Percentiles rank a stretch among this genome's conserved stretches.
Conservation (phyloP, 2,797 vertebrate species). For the Acrossocheilus fasciatus region DNA sequence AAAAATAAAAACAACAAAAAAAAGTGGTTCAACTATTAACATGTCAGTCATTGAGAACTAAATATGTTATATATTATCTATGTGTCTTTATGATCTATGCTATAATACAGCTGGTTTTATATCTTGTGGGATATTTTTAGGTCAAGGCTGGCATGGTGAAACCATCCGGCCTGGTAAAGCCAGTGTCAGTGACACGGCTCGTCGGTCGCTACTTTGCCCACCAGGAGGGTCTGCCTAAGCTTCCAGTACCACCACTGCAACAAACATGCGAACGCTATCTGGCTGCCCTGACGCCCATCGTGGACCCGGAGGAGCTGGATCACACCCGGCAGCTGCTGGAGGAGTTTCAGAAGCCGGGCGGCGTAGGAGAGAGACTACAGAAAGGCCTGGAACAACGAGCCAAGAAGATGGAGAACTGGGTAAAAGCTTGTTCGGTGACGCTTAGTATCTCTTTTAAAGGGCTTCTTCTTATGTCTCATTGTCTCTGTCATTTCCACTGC, state of each 20-base stretch:
- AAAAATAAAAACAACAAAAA: too few species aligned
- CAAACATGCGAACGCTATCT: constrained; percentile 92
- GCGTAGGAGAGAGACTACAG: constrained; percentile 90
- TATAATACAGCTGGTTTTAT: constrained; percentile 1
- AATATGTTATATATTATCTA: background rate
- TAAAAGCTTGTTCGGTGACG: constrained; percentile 59
- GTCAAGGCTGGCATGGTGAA: constrained; percentile 74
- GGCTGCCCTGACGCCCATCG: constrained; percentile 85
- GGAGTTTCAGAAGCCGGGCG: constrained; percentile 85
- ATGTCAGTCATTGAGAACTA: background rate
- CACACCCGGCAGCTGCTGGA: constrained; percentile 82
- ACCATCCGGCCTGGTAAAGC: constrained; percentile 85
- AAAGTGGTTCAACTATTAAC: background rate
- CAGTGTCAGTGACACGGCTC: constrained; percentile 78
- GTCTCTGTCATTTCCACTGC: background rate
- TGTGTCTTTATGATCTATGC: background rate
- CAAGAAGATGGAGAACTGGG: constrained; percentile 89
- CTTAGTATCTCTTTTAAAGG: background rate
- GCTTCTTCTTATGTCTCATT: background rate
- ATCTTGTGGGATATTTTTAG: constrained; percentile 43
- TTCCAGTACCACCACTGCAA: constrained; percentile 88
- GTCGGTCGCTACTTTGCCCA: constrained; percentile 86
- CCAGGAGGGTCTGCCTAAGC: constrained; percentile 84
- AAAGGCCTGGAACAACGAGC: constrained; percentile 87
- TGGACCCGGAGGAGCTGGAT: constrained; percentile 85